phyloP scores from a whole-genome alignment of 2,113 vertebrate species.

The Aspidoscelis tigris region DNA sequence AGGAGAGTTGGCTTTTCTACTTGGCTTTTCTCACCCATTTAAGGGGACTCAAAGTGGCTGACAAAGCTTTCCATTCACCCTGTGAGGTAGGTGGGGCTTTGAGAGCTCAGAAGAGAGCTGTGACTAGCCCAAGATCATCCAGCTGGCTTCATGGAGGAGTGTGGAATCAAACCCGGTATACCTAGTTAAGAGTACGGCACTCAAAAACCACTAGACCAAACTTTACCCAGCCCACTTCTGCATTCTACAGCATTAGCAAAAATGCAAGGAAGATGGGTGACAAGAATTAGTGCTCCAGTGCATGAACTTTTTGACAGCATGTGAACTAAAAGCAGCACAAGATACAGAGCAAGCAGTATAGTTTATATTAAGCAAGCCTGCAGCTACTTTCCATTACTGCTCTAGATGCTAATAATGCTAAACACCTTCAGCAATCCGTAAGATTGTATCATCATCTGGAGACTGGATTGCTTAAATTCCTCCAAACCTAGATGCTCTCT shows the following conservation, averaged over 20 bases:
- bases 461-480: not conserved
- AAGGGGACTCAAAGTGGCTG: too few relatives aligned
- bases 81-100: too few relatives aligned
- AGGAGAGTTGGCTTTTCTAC: too few relatives aligned
- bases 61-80: too few relatives aligned
- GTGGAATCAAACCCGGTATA: too few relatives aligned
- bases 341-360: not conserved
- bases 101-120: too few relatives aligned
- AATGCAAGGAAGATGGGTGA: not conserved
- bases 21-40: too few relatives aligned
- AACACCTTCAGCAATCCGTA: not conserved
- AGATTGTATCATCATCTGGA: not conserved
- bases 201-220: too few relatives aligned
- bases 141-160: too few relatives aligned
- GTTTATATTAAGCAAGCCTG: not conserved
- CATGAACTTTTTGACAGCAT: not conserved
- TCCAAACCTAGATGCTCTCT: not conserved
- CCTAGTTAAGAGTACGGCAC: too few relatives aligned
- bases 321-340: not conserved
- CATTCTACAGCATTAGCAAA: not conserved
- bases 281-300: not conserved
- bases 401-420: slow-evolving; percentile 13
- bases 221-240: not conserved
- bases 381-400: not conserved
- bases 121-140: too few relatives aligned